Evolutionary conservation across 2,888 invertebrate genomes (phyloP), one percentile per base, ranked within the genome.

Genomic region (Ptilodon capucinus): DNA sequence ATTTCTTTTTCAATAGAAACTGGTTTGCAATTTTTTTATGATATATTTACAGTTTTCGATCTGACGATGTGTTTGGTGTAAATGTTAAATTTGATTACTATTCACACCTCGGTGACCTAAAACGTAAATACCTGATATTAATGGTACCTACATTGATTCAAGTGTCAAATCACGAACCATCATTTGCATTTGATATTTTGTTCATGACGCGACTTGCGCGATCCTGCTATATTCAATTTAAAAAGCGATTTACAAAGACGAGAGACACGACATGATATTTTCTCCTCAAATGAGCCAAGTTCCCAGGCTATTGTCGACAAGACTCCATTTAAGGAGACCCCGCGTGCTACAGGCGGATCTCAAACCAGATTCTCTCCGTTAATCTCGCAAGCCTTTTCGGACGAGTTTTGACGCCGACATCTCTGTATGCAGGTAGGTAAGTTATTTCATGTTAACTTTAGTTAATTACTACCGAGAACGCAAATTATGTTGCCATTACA

Each of bases 211-310:
- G 69, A 69, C 68, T 60, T 44, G 68, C 38, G 42, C 43, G 69
- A 69, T 68, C 46, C 61, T 57, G 64, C 66, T 54, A 68, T 76
- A 71, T 76, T 74, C 72, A 76, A 78, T 86, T 85, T 86, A 83
- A 86, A 86, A 84, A 78, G 72, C 81, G 81, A 82, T 84, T 87
- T 82, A 84, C 82, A 83, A 76, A 76, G 73, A 65, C 68, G 62
- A 65, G 71, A 67, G 74, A 76, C 71, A 71, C 78, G 79, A 80
- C 77, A 83, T 85, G 79, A 86, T 88, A 87, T 88, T 87, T 86
- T 85, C 86, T 84, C 79, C 74, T 86, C 85, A 91, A 91, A 91
- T 90, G 90, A 91, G 89, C 84, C 74, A 71, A 76, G 90, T 91
- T 91, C 90, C 88, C 90, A 90, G 76, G 83, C 82, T 79, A 90